Evolutionary conservation across 2,888 invertebrate genomes (phyloP), one percentile per base, ranked within the genome.

Genomic region (Dasysyrphus tricinctus): DNA sequence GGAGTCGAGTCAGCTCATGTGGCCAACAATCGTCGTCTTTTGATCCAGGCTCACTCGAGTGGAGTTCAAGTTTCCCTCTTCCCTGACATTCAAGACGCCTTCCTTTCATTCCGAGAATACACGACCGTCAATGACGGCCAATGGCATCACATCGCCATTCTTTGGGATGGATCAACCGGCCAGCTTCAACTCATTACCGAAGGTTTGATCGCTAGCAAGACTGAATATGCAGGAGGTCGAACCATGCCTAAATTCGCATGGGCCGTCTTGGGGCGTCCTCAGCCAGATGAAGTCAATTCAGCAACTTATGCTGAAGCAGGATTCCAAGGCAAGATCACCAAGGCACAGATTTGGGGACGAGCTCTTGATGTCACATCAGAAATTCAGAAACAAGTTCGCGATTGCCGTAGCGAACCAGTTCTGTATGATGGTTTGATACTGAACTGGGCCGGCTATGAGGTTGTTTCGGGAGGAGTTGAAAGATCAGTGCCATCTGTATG

Each of bases 41-140:
- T 98, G 89, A 94, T 98, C 29, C 98, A 98, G 93, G 97, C 97
- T 0, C 97, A 98, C 90, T 97, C 97, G 14, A 97, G 96, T 89
- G 98, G 98, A n/a, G 96, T 98, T 3, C 97, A 97, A 92, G 95
- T 98, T 16, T 97, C 97, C 0, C 92, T 98, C 24, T 98, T 98
- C 94, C 95, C 96, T 39, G 97, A 98, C 90, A 93, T 97, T 11
- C 97, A 97, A 92, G 97, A 98, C 90, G 96, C 97, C 0, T 98
- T 98, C 93, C 93, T 98, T 54, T 97, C 97, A 89, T 98, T 98
- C 93, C 95, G 97, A 72, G 97, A 97, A 92, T 98, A 97, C 89
- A 97, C 98, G 0, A 97, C 97, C 0, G 96, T 98, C 24, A 98
- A 98, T 90, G 98, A 98, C 90, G 98, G 98, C 5, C 97, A 97